Conservation (phyloP, 2,797 vertebrate species). For the Luscinia luscinia region DNA sequence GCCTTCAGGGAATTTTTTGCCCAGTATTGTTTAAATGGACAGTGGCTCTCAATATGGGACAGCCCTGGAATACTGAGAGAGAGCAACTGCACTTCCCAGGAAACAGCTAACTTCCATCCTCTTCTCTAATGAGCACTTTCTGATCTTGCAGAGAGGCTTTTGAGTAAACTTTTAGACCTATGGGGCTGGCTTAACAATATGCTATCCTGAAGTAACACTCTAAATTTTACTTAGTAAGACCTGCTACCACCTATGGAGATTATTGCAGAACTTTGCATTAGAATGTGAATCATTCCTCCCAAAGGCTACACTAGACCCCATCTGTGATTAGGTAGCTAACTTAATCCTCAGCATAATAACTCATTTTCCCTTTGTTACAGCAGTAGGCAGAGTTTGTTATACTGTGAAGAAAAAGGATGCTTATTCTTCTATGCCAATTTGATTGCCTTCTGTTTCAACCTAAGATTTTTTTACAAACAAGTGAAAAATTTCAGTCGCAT, state of each 20-base stretch:
- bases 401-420: background rate
- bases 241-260: background rate
- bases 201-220: background rate
- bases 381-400: background rate
- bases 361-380: background rate
- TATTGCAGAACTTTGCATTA: background rate
- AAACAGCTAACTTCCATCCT: background rate
- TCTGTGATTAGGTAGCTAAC: background rate
- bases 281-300: background rate
- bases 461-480: background rate
- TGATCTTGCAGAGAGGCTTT: background rate
- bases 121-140: background rate
- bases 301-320: background rate
- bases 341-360: background rate
- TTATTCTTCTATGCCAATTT: background rate
- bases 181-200: background rate
- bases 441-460: background rate
- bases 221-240: background rate
- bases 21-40: background rate
- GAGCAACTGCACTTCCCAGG: background rate
- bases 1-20: background rate
- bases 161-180: background rate
- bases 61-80: background rate
- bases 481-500: background rate
- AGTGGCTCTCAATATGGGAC: background rate